Conservation (phyloP, 2,888 invertebrate genomes). For the Cantharis rustica region DNA sequence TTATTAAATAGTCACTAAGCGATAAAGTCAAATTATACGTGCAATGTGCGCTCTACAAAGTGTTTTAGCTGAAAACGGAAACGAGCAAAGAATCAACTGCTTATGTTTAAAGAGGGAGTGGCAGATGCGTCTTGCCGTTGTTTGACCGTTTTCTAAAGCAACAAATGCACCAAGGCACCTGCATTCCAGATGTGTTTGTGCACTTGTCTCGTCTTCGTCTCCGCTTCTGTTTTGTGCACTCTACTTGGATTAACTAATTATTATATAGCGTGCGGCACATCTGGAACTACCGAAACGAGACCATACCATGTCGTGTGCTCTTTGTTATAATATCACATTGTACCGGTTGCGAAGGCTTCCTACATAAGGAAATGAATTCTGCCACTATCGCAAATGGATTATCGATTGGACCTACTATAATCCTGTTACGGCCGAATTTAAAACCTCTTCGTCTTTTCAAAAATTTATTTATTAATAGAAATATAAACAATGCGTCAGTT, state of each 20-base stretch:
- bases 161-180: slow-evolving; percentile 23
- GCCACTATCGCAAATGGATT: neutral
- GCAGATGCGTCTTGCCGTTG: slow-evolving; percentile 31
- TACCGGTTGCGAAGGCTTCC: slow-evolving; percentile 15
- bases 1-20: slow-evolving; percentile 24
- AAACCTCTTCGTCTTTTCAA: neutral
- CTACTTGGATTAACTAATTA: slow-evolving; percentile 35
- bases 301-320: slow-evolving; percentile 6
- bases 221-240: slow-evolving; percentile 13
- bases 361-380: neutral
- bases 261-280: slow-evolving; percentile 27
- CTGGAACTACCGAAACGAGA: slow-evolving; percentile 15
- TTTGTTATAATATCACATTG: slow-evolving; percentile 10
- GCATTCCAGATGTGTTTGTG: slow-evolving; percentile 35
- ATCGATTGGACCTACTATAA: neutral
- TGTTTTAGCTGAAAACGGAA: slow-evolving; percentile 24
- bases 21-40: slow-evolving; percentile 29
- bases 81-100: slow-evolving; percentile 26
- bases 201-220: slow-evolving; percentile 32
- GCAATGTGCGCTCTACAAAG: slow-evolving; percentile 23
- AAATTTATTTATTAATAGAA: neutral
- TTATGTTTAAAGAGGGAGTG: slow-evolving; percentile 20
- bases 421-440: neutral
- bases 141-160: slow-evolving; percentile 26
- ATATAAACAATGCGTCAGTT: neutral